Evolutionary conservation across 2,113 vertebrate species (phyloP).

Genomic region (Natator depressus): DNA sequence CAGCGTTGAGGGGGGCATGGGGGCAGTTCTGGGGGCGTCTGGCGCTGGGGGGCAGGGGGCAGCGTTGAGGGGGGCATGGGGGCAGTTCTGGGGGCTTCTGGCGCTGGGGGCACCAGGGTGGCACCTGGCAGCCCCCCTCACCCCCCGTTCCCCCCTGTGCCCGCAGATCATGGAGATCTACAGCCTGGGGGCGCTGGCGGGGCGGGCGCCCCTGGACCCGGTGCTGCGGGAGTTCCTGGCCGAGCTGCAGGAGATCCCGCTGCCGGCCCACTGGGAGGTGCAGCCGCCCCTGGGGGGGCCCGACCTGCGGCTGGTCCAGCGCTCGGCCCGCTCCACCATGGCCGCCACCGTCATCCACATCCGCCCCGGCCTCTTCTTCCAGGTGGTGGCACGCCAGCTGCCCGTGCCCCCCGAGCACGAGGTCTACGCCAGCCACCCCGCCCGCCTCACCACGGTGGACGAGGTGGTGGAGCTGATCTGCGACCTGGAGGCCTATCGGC

Average conservation of each 20-base stretch:
- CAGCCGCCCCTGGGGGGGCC: background rate
- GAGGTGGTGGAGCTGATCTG: constrained; percentile 59
- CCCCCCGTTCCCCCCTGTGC: background rate
- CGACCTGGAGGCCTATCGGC: constrained; percentile 38
- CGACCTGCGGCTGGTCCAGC: constrained; percentile 38
- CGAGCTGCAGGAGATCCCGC: constrained; percentile 48
- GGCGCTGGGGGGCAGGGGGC: constrained; percentile 48
- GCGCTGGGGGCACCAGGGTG: background rate
- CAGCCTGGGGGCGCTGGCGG: constrained; percentile 69
- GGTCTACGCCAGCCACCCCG: constrained; percentile 33
- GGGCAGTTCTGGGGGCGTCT: constrained; percentile 15
- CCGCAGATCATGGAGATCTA: constrained; percentile 79
- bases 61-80: background rate
- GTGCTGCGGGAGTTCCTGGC: constrained; percentile 40
- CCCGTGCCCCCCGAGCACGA: constrained; percentile 33
- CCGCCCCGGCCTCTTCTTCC: constrained; percentile 35
- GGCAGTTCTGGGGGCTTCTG: background rate
- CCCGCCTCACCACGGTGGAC: constrained; percentile 44
- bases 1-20: background rate
- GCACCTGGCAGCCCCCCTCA: no score
- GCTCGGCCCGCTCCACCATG: constrained; percentile 38
- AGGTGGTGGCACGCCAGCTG: constrained; percentile 13
- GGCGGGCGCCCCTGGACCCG: constrained; percentile 22
- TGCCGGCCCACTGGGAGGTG: constrained; percentile 59
- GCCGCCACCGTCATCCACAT: constrained; percentile 33